These are phyloP conservation scores for Corynorhinus townsendii DNA, from an alignment of 2,113 vertebrate species.

Conservation along the genomic window DNA sequence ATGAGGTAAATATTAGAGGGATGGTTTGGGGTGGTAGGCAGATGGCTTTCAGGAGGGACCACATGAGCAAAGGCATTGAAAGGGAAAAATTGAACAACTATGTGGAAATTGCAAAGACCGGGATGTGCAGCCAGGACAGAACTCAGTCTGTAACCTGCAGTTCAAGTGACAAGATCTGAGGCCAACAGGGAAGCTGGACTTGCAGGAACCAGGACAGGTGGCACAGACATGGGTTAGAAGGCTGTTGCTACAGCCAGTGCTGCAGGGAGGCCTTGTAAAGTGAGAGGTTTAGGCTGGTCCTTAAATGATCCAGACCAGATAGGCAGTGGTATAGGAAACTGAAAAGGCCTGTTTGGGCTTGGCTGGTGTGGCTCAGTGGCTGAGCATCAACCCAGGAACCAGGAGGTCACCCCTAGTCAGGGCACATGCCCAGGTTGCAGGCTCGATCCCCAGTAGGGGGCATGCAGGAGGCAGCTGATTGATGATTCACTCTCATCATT, in stretches of 20 bases:
- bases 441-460: too few species aligned
- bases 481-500: too few species aligned
- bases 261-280: not conserved
- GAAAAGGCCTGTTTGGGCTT: too few species aligned
- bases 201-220: not conserved
- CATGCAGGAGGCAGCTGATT: too few species aligned
- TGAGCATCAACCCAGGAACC: too few species aligned
- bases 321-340: not conserved
- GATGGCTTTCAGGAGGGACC: not conserved
- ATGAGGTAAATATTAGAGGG: not conserved
- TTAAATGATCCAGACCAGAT: not conserved
- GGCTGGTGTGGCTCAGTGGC: too few species aligned
- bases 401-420: too few species aligned
- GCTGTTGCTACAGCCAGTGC: not conserved
- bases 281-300: not conserved
- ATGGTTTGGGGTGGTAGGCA: not conserved
- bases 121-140: not conserved
- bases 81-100: not conserved
- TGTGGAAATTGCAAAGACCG: too few species aligned
- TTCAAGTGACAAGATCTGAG: not conserved
- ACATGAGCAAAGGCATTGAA: not conserved
- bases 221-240: not conserved
- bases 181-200: not conserved
- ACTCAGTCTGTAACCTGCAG: not conserved
- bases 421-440: too few species aligned